Conservation (phyloP, 2,113 vertebrate genomes). For the Picathartes gymnocephalus region DNA sequence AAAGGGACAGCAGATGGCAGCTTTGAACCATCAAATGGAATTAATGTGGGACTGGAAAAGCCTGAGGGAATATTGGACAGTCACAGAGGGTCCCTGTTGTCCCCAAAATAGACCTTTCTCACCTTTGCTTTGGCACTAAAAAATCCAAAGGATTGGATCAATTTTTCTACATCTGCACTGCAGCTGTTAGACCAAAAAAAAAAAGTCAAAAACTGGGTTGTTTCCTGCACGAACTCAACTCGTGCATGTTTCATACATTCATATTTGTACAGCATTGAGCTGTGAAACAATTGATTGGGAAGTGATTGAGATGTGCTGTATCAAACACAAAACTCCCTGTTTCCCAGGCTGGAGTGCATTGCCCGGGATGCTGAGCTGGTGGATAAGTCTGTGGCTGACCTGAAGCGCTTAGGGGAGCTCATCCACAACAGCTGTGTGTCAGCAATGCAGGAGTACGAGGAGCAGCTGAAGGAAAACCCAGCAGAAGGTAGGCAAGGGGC, state of each 20-base stretch:
- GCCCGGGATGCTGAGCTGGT: conserved; percentile 96
- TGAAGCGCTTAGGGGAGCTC: conserved; percentile 91
- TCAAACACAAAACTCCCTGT: background rate
- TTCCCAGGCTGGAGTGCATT: conserved; percentile 87
- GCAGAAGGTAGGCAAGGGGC: conserved; percentile 79
- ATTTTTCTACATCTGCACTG: background rate
- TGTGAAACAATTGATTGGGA: background rate
- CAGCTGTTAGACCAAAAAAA: background rate
- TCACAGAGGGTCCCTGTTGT: background rate
- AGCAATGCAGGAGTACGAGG: conserved; percentile 94
- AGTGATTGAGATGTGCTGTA: background rate
- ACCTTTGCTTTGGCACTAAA: background rate
- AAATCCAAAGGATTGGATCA: background rate
- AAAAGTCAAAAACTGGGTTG: background rate
- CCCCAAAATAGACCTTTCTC: background rate
- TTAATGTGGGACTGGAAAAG: background rate
- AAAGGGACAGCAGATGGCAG: conserved; percentile 24
- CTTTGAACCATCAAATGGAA: background rate
- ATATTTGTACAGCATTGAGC: background rate
- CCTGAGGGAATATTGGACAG: background rate
- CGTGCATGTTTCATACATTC: background rate
- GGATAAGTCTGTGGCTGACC: conserved; percentile 95
- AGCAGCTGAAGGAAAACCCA: conserved; percentile 92
- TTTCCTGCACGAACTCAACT: background rate
- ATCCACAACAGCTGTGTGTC: conserved; percentile 90